Evolutionary conservation across 2,888 invertebrate species (phyloP).

Genomic region (Drosophila kuntzei): DNA sequence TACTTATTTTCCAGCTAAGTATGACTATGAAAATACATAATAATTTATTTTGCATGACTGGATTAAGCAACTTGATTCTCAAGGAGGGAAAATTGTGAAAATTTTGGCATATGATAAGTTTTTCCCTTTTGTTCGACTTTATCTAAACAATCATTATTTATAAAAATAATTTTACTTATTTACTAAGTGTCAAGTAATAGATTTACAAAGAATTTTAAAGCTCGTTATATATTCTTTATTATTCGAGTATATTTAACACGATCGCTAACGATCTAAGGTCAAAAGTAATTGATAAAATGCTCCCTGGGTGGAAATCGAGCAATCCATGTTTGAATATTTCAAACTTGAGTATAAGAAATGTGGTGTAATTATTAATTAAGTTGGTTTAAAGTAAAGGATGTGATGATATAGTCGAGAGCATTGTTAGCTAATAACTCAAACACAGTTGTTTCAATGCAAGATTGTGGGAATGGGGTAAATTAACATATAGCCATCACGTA

Average conservation of each 20-base stretch:
- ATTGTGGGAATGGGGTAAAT: slow-evolving; percentile 50
- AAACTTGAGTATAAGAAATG: neutral
- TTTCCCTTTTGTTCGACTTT: too few species aligned
- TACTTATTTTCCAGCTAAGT: slow-evolving; percentile 7
- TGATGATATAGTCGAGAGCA: slow-evolving; percentile 12
- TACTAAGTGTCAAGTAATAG: too few species aligned
- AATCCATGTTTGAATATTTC: neutral
- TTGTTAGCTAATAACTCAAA: slow-evolving; percentile 64
- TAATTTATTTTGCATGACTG: neutral
- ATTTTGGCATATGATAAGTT: neutral
- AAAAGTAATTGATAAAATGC: neutral
- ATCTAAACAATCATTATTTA: neutral
- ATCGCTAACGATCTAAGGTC: neutral
- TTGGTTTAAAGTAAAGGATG: slow-evolving; percentile 12
- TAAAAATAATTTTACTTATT: neutral
- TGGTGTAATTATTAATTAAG: slow-evolving; percentile 16
- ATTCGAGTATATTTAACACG: neutral
- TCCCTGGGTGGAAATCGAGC: neutral
- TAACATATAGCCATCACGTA: slow-evolving; percentile 73
- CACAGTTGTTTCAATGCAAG: slow-evolving; percentile 46
- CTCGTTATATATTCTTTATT: neutral
- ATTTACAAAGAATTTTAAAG: too few species aligned
- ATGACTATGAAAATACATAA: slow-evolving; percentile 4
- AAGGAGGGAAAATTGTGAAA: neutral
- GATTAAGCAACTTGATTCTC: too few species aligned